Percentiles rank a stretch among this genome's conserved stretches.
phyloP scores from a whole-genome alignment of 2,797 vertebrate species.

The Leptoclinus maculatus region DNA sequence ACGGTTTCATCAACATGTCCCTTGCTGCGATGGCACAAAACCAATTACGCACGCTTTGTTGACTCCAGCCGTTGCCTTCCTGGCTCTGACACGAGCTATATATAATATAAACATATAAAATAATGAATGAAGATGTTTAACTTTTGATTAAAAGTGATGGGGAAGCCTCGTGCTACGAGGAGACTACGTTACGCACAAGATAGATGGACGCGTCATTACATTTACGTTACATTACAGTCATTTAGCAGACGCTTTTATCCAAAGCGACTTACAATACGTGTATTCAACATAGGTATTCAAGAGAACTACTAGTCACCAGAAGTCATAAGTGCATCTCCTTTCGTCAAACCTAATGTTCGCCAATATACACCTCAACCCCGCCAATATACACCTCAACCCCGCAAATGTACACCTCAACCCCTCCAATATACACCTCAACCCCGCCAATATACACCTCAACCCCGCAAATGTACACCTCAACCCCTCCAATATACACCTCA shows the following conservation, averaged over 20 bases:
- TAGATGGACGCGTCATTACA: neutral
- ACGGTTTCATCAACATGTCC: neutral
- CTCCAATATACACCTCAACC: no score
- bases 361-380: slow-evolving; percentile 5
- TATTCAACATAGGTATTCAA: no score
- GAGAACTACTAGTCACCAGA: no score
- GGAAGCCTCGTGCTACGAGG: neutral
- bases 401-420: no score
- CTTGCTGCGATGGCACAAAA: neutral
- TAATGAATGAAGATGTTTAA: neutral
- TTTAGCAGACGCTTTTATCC: no score
- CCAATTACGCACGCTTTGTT: slow-evolving; percentile 9
- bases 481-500: no score
- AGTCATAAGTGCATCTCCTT: no score
- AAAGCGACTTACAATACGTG: no score
- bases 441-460: slow-evolving; percentile 3
- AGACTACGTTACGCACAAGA: slow-evolving; percentile 27
- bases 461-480: no score
- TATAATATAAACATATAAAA: neutral
- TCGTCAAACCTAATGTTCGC: neutral
- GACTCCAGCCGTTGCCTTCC: neutral
- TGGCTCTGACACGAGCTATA: neutral
- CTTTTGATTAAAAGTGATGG: neutral
- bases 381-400: slow-evolving; percentile 5
- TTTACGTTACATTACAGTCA: no score